These are phyloP conservation scores for Colius striatus DNA, from an alignment of 2,113 vertebrate species.

Conservation along the genomic window DNA sequence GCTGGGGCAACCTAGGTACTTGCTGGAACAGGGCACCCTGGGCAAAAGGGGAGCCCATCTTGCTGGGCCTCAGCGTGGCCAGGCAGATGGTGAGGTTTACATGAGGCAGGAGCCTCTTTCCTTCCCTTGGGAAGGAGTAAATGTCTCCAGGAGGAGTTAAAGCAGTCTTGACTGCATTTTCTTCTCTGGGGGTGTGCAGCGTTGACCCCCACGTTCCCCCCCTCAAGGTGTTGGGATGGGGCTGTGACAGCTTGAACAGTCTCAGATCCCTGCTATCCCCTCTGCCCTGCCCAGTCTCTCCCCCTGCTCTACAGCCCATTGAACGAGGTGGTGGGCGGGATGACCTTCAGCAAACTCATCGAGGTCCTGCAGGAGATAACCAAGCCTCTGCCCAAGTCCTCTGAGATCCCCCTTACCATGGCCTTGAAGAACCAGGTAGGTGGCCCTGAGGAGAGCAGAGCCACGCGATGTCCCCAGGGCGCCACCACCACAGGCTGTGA, in stretches of 20 bases:
- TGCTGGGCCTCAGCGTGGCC: neutral
- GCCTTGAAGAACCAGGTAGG: constrained; percentile 92
- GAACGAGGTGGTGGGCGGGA: constrained; percentile 77
- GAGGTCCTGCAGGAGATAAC: constrained; percentile 83
- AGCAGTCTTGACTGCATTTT: neutral
- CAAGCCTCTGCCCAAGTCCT: constrained; percentile 59
- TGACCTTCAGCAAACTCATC: constrained; percentile 88
- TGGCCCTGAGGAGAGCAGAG: neutral
- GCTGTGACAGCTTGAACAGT: neutral
- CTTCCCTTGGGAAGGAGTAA: neutral
- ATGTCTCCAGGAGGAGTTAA: neutral
- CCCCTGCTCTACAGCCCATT: constrained; percentile 86
- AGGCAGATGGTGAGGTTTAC: neutral
- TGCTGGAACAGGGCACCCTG: neutral
- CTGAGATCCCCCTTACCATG: constrained; percentile 72
- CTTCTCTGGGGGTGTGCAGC: fast-evolving
- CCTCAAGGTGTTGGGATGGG: neutral
- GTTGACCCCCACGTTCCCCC: fast-evolving
- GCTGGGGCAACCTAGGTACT: neutral
- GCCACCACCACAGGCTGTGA: neutral
- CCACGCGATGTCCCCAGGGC: fast-evolving
- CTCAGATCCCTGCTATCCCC: neutral
- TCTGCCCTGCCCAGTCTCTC: constrained; percentile 78
- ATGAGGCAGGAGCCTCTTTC: neutral
- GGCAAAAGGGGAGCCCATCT: neutral